Evolutionary conservation across 2,888 invertebrate species (phyloP).

Genomic region (Bugulina stolonifera): DNA sequence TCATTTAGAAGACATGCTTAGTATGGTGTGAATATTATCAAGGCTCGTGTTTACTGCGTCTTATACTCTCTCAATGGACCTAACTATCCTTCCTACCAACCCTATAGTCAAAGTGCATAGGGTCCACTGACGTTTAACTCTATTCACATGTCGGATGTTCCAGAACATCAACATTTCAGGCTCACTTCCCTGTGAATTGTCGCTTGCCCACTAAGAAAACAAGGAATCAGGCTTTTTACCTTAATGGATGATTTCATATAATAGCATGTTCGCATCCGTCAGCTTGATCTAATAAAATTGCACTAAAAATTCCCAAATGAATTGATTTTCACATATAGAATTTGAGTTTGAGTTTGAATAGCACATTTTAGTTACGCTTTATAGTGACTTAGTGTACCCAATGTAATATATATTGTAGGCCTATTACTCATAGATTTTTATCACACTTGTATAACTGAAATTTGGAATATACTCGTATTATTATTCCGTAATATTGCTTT

Average conservation of each 20-base stretch:
- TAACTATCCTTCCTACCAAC: constrained; percentile 1
- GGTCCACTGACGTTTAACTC: constrained; percentile 19
- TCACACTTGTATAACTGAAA: no score
- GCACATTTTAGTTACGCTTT: no score
- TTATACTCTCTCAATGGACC: background rate
- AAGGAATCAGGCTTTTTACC: background rate
- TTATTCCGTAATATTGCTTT: no score
- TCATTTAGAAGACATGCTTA: no score
- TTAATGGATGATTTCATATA: background rate
- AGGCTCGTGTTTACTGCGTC: no score
- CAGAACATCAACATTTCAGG: constrained; percentile 5
- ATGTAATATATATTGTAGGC: no score
- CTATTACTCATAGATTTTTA: no score
- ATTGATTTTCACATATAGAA: constrained; percentile 17
- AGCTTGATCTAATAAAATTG: constrained; percentile 3
- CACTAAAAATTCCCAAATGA: constrained; percentile 25
- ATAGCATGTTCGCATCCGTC: background rate
- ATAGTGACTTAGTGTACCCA: no score
- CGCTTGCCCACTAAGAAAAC: background rate
- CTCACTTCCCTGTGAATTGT: constrained; percentile 9
- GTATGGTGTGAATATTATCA: no score
- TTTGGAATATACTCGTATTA: no score
- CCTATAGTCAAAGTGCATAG: background rate
- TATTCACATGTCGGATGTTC: constrained; percentile 15
- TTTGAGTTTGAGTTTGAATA: no score